A percentile compares a stretch with the other conserved stretches of the same genome.
Evolutionary conservation across 2,113 vertebrate species (phyloP).

Genomic region (Saccopteryx leptura): DNA sequence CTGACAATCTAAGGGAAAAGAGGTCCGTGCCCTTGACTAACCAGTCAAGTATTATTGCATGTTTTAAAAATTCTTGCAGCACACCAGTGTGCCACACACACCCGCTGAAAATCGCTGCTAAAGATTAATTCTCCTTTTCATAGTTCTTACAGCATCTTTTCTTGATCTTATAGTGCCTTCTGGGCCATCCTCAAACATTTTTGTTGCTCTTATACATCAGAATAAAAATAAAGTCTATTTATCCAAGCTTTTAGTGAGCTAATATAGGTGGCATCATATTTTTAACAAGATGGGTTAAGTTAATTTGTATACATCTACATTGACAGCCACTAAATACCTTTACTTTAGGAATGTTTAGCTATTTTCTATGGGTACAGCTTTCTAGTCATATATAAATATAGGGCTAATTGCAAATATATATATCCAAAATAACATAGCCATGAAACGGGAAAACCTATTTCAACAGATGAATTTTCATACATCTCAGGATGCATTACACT

Average conservation of each 20-base stretch:
- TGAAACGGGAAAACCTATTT: constrained; percentile 29
- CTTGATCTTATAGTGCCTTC: background rate
- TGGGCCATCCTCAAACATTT: constrained; percentile 1
- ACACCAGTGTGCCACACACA: background rate
- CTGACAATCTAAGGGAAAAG: background rate
- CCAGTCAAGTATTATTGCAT: background rate
- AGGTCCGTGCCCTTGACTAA: background rate
- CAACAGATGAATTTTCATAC: background rate
- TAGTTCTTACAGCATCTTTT: background rate
- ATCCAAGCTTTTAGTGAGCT: background rate
- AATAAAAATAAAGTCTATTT: constrained; percentile 43
- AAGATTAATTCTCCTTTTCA: background rate
- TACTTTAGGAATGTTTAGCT: background rate
- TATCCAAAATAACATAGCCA: background rate
- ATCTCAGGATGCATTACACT: constrained; percentile 17
- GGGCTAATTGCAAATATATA: background rate
- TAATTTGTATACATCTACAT: background rate
- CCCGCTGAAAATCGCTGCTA: background rate
- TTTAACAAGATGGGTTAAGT: background rate
- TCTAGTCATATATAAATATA: background rate
- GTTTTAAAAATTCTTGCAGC: background rate
- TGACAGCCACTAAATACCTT: background rate
- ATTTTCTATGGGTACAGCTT: background rate
- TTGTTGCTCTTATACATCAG: background rate
- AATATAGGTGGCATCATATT: background rate